Evolutionary conservation across 2,113 vertebrate genomes (phyloP).

Genomic region (Channa argus): DNA sequence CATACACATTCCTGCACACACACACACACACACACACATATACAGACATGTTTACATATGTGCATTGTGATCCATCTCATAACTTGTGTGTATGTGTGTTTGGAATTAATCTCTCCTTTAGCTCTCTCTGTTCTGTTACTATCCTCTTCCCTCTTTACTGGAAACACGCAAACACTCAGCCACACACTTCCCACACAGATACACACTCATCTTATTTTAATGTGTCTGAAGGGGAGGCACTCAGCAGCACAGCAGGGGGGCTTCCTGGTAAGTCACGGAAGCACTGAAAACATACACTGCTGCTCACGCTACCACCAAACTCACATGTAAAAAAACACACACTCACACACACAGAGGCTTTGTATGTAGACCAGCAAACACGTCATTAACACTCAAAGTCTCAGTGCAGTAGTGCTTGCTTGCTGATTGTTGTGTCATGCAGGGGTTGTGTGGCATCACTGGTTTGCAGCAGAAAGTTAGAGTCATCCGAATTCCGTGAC

Average conservation of each 20-base stretch:
- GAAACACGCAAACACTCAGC: conserved; percentile 14
- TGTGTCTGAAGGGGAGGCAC: conserved; percentile 79
- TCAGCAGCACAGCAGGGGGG: conserved; percentile 83
- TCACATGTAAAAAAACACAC: conserved; percentile 42
- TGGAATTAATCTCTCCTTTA: conserved; percentile 67
- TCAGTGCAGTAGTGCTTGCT: conserved; percentile 4
- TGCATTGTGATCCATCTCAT: conserved; percentile 25
- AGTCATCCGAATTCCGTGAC: conserved; percentile 59
- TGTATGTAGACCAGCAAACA: conserved; percentile 29
- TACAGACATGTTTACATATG: conserved; percentile 32
- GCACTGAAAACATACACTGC: conserved; percentile 74
- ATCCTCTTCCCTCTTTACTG: conserved; percentile 28
- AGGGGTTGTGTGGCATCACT: conserved; percentile 9
- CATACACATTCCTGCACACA: conserved; percentile 33
- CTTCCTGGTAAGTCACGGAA: conserved; percentile 83
- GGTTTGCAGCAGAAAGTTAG: conserved; percentile 10
- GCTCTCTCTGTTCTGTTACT: conserved; percentile 52
- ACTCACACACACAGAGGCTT: conserved; percentile 37
- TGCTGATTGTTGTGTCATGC: conserved; percentile 30
- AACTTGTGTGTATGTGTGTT: conserved; percentile 50
- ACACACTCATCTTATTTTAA: conserved; percentile 85
- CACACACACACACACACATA: conserved; percentile 13
- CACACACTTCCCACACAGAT: conserved; percentile 28
- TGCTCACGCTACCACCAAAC: conserved; percentile 74
- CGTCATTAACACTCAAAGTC: conserved; percentile 24